Evolutionary conservation across 1,140 invertebrate species (phyloP), one percentile per base, ranked within the genome.

Genomic region (Drosophila santomea): DNA sequence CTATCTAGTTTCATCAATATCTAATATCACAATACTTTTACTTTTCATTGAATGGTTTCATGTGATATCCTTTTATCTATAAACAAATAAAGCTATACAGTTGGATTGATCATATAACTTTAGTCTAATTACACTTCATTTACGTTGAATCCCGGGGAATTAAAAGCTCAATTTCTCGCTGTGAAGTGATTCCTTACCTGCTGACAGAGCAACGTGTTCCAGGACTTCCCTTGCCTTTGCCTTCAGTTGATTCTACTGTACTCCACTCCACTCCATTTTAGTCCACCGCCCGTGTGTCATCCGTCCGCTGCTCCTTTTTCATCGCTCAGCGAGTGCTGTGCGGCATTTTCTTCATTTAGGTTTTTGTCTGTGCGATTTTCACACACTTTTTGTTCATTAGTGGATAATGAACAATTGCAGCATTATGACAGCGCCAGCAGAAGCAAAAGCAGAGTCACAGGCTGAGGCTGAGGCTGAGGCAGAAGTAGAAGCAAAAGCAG

Each of bases 401-500:
- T 89, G 84, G 84, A 89, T 89, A 89, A 89, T 89, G 84, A 89
- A 88, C 84, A 88, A 88, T 88, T 88, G 84, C 84, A 89, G 84
- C 84, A 89, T 88, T 88, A 88, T 88, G 84, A 88, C 84, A 88
- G 76, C 83, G 82, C 44, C 72, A 81, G 68, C 59, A 71, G 63
- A 15, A 44, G 72, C 32, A 39, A n/a, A 11, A 25, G 47, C 23
- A 58, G 38, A 3, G 44, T 17, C 17, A 17, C 17, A 17, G 17
- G 36, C 43, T 1, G 32, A 3, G 44, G 36, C 43, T 1, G 32
- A 3, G 44, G 36, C 43, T 1, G 32, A 3, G 20, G n/a, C 38
- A 14, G 7, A 6, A 10, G 25, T 25, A 39, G 20, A 11, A 32
- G 54, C 23, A 51, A 8, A 8, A 44, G n/a, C 38, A 62, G 50